These are phyloP conservation scores for Pseudotriccus pelzelni DNA, from an alignment of 2,797 vertebrate species.

Conservation along the genomic window DNA sequence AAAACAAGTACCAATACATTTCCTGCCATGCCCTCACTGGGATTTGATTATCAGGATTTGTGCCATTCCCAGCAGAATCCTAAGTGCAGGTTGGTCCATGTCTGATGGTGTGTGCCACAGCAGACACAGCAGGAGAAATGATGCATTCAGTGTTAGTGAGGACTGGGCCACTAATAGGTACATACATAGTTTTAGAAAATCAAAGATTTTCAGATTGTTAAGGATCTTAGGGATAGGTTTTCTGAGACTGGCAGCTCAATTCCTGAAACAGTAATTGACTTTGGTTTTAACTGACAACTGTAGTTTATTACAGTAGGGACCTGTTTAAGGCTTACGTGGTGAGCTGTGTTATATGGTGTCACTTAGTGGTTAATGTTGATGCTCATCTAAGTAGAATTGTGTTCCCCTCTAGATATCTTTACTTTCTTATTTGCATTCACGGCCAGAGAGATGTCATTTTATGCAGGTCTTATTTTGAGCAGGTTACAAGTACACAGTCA, in stretches of 20 bases:
- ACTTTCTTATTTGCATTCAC: neutral
- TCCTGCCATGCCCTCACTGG: neutral
- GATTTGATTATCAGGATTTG: neutral
- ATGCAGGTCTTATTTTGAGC: neutral
- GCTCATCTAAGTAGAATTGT: neutral
- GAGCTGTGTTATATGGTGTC: neutral
- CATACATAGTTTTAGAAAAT: neutral
- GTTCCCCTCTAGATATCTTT: neutral
- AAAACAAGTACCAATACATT: neutral
- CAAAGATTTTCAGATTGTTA: neutral
- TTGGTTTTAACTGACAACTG: neutral
- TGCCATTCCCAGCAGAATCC: neutral
- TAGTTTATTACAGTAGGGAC: neutral
- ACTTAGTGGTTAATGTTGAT: neutral
- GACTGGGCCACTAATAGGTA: neutral
- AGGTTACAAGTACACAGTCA: conserved; percentile 12
- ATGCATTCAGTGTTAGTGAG: neutral
- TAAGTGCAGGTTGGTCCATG: neutral
- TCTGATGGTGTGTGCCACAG: neutral
- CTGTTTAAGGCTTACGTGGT: neutral
- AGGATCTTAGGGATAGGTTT: neutral
- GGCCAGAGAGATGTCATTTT: neutral
- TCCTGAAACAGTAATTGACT: neutral
- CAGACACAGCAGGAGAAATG: neutral
- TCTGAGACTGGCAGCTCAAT: neutral